Evolutionary conservation across 2,888 invertebrate genomes (phyloP).

Genomic region (Cartodere bifasciata): DNA sequence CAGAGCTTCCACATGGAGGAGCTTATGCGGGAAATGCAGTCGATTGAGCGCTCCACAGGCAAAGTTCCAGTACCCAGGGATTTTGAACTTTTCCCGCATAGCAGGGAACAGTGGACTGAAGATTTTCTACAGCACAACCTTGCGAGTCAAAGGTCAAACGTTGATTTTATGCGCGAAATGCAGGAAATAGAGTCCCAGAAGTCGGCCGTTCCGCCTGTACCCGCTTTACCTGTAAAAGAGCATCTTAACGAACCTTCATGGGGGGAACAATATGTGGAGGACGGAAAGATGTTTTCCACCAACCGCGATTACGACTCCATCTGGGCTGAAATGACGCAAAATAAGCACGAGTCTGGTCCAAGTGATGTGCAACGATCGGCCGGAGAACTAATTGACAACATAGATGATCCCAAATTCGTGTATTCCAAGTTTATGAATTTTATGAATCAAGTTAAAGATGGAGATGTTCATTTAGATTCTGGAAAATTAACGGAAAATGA

Average conservation of each 20-base stretch:
- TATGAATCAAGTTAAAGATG: slow-evolving; percentile 64
- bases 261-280: slow-evolving; percentile 43
- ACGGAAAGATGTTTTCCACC: slow-evolving; percentile 36
- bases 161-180: slow-evolving; percentile 63
- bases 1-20: slow-evolving; percentile 84
- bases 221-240: slow-evolving; percentile 35
- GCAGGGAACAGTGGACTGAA: no score
- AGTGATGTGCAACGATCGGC: slow-evolving; percentile 42
- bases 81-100: no score
- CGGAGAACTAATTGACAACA: slow-evolving; percentile 44
- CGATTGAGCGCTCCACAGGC: slow-evolving; percentile 56
- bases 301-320: slow-evolving; percentile 31
- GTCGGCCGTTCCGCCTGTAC: slow-evolving; percentile 35
- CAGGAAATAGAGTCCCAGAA: slow-evolving; percentile 54
- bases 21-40: slow-evolving; percentile 69
- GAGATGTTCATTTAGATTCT: slow-evolving; percentile 43
- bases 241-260: slow-evolving; percentile 36
- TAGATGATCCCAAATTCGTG: slow-evolving; percentile 54
- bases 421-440: slow-evolving; percentile 75
- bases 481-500: slow-evolving; percentile 33
- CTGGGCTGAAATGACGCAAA: slow-evolving; percentile 35
- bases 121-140: no score
- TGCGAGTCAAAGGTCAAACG: no score
- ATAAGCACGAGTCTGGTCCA: slow-evolving; percentile 22
- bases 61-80: no score